Base-by-base conservation (phyloP, 2,113 vertebrate genomes). In the Pollachius pollachius region DNA sequence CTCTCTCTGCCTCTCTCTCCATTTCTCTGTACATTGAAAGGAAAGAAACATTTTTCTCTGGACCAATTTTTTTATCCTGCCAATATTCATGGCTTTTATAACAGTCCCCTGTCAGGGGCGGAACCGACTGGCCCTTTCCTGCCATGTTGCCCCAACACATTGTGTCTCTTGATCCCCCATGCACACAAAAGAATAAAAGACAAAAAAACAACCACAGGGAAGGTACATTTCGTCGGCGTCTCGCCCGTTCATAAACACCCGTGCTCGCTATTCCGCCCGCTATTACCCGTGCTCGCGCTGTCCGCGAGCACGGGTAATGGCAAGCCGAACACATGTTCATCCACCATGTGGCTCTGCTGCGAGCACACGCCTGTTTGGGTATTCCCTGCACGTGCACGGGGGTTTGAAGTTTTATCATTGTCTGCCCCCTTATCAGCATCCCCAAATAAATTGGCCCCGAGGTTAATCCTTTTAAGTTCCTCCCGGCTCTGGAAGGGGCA, bases 401-500 rank as follows among this genome's bases (percentile, higher is more conserved):
- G 52, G 4, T 34, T 34, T 34, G 30, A 34, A 34, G 30, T 34
- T 34, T 4, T 34, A 34, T 34, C 30, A 34, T 34, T 34, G 30
- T 34, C 41, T 48, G 41, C 41, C 41, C 54, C 17, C 3, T 57
- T 57, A 57, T 57, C 54, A 57, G 15, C 54, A 6, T 13, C 54
- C 16, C 15, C 52, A 69, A 79, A 76, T 81, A 75, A 81, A 81
- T 80, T 64, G 61, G 37, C 67, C 69, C 69, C n/a, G 1, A 16
- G 78, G 76, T 80, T 67, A 77, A 83, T 76, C 54, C 57, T 77
- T 71, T 67, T 71, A 80, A 80, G 56, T 68, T 73, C 77, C 80
- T 69, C 70, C 62, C n/a, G 18, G 69, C 62, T 60, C 52, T 62
- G 68, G 78, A 70, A 65, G n/a, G 68, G 73, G 72, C 72, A 48